Evolutionary conservation across 2,888 invertebrate genomes (phyloP).

Genomic region (Octonoba sinensis): DNA sequence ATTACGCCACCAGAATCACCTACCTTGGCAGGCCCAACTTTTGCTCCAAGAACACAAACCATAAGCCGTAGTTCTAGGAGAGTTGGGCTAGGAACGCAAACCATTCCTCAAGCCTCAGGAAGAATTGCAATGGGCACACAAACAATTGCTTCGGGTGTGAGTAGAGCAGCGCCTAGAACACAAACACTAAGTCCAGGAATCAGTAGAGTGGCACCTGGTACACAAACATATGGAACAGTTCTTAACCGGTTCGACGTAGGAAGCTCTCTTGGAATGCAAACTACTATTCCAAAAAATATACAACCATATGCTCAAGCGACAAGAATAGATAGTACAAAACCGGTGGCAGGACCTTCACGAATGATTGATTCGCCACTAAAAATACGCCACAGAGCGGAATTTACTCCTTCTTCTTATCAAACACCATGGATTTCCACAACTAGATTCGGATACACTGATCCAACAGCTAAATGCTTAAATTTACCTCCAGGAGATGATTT

Average conservation of each 20-base stretch:
- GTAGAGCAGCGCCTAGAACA: slow-evolving; percentile 7
- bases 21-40: too few species aligned
- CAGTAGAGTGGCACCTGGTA: neutral
- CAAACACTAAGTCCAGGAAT: neutral
- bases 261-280: neutral
- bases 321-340: neutral
- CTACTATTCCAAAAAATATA: neutral
- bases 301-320: neutral
- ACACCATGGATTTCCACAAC: slow-evolving; percentile 7
- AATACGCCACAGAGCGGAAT: neutral
- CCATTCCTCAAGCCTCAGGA: neutral
- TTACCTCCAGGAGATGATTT: slow-evolving; percentile 7
- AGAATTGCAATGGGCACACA: neutral
- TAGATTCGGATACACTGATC: slow-evolving; percentile 8
- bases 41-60: too few species aligned
- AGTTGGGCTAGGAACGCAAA: neutral
- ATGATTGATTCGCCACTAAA: neutral
- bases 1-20: too few species aligned
- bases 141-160: too few species aligned
- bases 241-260: neutral
- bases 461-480: slow-evolving; percentile 3
- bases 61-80: neutral
- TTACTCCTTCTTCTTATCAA: neutral
- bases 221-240: neutral
- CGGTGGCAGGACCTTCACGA: neutral